Percentiles rank a stretch among this genome's conserved stretches.
Evolutionary conservation across 1,140 invertebrate species (phyloP).

Genomic region (Patella vulgata): DNA sequence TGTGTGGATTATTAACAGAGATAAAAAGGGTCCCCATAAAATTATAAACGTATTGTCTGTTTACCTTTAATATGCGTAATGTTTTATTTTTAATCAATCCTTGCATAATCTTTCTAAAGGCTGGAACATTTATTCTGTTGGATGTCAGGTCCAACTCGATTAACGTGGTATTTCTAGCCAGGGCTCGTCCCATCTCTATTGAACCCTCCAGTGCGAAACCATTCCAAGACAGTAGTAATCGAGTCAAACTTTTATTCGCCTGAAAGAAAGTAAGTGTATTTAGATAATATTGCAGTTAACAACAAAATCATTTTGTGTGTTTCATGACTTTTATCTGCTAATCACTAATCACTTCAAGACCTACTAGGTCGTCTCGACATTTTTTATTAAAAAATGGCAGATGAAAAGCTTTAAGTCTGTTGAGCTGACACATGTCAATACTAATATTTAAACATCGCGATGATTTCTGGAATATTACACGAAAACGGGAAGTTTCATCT

Average conservation of each 20-base stretch:
- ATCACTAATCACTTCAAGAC: too few relatives aligned
- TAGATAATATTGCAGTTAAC: neutral
- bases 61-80: slow-evolving; percentile 44
- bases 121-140: slow-evolving; percentile 50
- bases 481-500: too few relatives aligned
- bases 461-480: too few relatives aligned
- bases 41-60: too few relatives aligned
- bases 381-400: too few relatives aligned
- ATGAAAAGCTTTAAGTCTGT: too few relatives aligned
- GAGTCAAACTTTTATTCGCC: slow-evolving; percentile 41
- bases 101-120: slow-evolving; percentile 42
- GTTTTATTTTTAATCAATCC: slow-evolving; percentile 48
- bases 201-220: slow-evolving; percentile 57
- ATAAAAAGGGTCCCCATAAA: neutral
- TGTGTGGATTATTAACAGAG: neutral
- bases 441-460: too few relatives aligned
- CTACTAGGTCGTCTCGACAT: too few relatives aligned
- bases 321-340: too few relatives aligned
- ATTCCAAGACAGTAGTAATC: slow-evolving; percentile 55
- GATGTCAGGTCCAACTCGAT: slow-evolving; percentile 49
- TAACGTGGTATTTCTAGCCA: slow-evolving; percentile 48
- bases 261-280: slow-evolving; percentile 19
- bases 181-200: slow-evolving; percentile 49
- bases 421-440: too few relatives aligned
- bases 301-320: neutral